These are phyloP conservation scores for Castor canadensis DNA, from an alignment of 2,113 vertebrate genomes.

Conservation along the genomic window DNA sequence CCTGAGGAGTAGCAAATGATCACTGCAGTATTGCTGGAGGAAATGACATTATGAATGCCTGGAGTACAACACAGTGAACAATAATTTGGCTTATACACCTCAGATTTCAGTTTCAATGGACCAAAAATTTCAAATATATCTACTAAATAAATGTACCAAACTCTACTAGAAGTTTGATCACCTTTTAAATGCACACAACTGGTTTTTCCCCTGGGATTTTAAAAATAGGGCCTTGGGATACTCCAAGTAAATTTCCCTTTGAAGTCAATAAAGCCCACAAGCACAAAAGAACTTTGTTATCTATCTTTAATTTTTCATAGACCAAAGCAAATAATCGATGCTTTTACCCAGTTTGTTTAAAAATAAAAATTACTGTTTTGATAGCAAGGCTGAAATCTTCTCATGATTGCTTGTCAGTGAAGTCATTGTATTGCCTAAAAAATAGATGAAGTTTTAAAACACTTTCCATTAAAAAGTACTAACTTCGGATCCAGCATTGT, in stretches of 20 bases:
- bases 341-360: not conserved
- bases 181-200: not conserved
- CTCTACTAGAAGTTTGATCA: not conserved
- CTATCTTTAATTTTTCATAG: not conserved
- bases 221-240: not conserved
- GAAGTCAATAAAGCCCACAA: not conserved
- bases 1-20: not conserved
- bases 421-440: not conserved
- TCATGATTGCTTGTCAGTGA: not conserved
- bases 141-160: constrained; percentile 11
- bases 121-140: not conserved
- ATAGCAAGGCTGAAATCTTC: not conserved
- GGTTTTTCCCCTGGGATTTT: constrained; percentile 1
- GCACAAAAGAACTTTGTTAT: not conserved
- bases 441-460: not conserved
- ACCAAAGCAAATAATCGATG: not conserved
- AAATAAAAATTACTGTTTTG: not conserved
- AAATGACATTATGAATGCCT: not conserved
- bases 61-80: not conserved
- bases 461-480: not conserved
- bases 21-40: not conserved
- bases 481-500: not conserved
- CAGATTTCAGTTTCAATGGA: not conserved
- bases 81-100: not conserved
- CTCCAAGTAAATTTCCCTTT: not conserved